A percentile compares a stretch with the other conserved stretches of the same genome.
These are phyloP conservation scores for Phalacrocorax pelagicus DNA, from an alignment of 2,113 vertebrate species.

Conservation along the genomic window DNA sequence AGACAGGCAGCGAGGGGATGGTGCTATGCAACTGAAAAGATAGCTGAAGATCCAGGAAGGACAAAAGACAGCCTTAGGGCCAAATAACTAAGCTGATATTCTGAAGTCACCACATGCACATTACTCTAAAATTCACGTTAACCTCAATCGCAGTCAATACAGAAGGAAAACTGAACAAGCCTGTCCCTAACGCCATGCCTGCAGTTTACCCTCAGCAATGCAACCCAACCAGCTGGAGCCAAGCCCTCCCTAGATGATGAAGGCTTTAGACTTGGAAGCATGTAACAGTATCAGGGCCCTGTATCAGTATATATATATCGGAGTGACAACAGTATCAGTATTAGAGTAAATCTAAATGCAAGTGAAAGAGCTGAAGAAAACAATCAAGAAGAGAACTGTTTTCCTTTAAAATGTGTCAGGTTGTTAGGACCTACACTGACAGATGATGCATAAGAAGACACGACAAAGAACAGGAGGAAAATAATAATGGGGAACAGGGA, in stretches of 20 bases:
- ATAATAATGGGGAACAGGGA: neutral
- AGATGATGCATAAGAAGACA: neutral
- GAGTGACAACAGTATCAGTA: too few species aligned
- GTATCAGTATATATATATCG: too few species aligned
- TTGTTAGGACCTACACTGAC: neutral
- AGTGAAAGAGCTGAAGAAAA: slow-evolving; percentile 10
- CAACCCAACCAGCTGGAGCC: neutral
- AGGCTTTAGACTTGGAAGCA: neutral
- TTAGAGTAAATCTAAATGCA: neutral
- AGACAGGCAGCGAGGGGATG: neutral
- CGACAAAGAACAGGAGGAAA: neutral
- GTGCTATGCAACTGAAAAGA: neutral
- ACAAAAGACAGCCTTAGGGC: neutral
- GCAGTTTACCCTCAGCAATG: neutral
- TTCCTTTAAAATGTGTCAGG: neutral
- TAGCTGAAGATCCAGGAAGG: neutral
- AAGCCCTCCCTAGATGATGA: neutral
- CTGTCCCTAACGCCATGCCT: neutral
- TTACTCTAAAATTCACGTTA: neutral
- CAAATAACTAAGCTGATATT: neutral
- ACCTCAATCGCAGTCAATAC: rapidly evolving
- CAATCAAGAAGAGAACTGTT: neutral
- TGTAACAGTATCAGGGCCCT: neutral
- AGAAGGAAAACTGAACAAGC: neutral
- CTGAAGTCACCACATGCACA: neutral